phyloP scores from a whole-genome alignment of 1,140 invertebrate genomes.

The Cydia amplana region DNA sequence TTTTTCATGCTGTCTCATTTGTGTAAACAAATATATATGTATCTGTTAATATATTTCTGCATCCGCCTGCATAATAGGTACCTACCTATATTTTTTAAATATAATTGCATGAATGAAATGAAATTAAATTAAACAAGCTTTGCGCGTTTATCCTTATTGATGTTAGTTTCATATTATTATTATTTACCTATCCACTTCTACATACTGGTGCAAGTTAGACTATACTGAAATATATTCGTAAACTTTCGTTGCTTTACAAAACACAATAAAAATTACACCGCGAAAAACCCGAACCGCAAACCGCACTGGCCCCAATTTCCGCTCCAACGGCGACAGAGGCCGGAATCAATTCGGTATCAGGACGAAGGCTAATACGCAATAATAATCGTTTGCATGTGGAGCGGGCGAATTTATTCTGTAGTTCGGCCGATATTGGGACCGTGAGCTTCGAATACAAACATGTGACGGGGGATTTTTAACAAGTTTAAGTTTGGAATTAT shows the following conservation, averaged over 20 bases:
- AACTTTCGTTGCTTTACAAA: not conserved
- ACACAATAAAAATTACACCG: not conserved
- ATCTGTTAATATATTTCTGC: too few relatives aligned
- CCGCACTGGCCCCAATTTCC: slow-evolving; percentile 22
- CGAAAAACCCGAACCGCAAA: not conserved
- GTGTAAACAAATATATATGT: too few relatives aligned
- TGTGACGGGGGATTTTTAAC: not conserved
- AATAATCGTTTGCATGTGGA: slow-evolving; percentile 30
- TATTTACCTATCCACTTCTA: too few relatives aligned
- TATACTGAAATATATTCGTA: too few relatives aligned
- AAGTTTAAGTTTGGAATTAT: not conserved
- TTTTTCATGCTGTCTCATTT: too few relatives aligned
- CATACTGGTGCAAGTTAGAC: too few relatives aligned
- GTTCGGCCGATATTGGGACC: not conserved
- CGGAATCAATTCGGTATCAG: slow-evolving; percentile 23
- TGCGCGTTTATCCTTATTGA: too few relatives aligned
- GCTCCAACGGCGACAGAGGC: not conserved
- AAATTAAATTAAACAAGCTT: too few relatives aligned
- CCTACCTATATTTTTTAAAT: too few relatives aligned
- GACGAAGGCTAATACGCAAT: slow-evolving; percentile 20
- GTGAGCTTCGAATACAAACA: not conserved
- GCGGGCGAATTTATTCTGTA: slow-evolving; percentile 7
- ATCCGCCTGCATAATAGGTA: too few relatives aligned
- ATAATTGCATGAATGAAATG: too few relatives aligned
- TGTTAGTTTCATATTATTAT: too few relatives aligned